Evolutionary conservation across 2,888 invertebrate species (phyloP).

Genomic region (Hedya salicella): DNA sequence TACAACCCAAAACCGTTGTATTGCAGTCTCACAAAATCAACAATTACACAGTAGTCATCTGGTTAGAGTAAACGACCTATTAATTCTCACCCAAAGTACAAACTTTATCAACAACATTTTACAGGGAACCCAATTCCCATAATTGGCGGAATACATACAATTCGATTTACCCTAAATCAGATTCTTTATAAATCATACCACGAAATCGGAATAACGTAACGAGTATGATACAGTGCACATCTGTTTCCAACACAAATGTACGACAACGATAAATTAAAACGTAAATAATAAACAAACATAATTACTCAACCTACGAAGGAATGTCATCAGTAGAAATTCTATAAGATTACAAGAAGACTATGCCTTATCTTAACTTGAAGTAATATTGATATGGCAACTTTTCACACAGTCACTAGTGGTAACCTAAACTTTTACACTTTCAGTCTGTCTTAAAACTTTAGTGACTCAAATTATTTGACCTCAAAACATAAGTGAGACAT

Average conservation of each 20-base stretch:
- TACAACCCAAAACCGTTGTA: too few species aligned
- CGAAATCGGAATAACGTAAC: too few species aligned
- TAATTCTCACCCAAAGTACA: too few species aligned
- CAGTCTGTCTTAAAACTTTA: constrained; percentile 35
- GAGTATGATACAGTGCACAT: too few species aligned
- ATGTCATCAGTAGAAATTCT: constrained; percentile 72
- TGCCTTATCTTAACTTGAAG: constrained; percentile 47
- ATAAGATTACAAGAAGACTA: constrained; percentile 64
- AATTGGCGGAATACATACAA: too few species aligned
- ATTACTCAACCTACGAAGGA: constrained; percentile 55
- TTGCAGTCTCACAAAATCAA: too few species aligned
- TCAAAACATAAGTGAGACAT: constrained; percentile 2
- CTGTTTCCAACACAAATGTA: too few species aligned
- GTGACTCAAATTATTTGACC: constrained; percentile 17
- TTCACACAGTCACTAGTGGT: constrained; percentile 40
- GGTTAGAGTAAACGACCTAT: too few species aligned
- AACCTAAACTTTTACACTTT: constrained; percentile 42
- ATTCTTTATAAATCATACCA: constrained; percentile 1
- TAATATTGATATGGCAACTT: constrained; percentile 48
- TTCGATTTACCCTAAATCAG: not conserved
- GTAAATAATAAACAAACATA: constrained; percentile 47
- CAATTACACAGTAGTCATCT: too few species aligned
- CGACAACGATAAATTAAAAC: too few species aligned
- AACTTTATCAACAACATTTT: too few species aligned
- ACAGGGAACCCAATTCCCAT: too few species aligned